A percentile compares a stretch with the other conserved stretches of the same genome.
These are phyloP conservation scores for Pyrocoelia pectoralis DNA, from an alignment of 2,888 invertebrate species.

Conservation along the genomic window DNA sequence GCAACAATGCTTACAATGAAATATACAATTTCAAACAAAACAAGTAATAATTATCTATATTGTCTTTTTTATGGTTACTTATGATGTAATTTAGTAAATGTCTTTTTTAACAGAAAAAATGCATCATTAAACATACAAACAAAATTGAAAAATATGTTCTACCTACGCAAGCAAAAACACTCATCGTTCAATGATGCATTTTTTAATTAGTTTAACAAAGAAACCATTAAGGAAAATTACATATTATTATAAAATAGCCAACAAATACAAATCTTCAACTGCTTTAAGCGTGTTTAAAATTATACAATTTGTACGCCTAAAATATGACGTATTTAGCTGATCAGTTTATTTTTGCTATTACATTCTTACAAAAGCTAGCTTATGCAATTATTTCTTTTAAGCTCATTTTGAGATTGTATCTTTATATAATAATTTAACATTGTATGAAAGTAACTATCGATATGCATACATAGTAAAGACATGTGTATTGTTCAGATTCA, in stretches of 20 bases:
- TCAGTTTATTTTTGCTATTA: constrained; percentile 39
- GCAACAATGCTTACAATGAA: not conserved
- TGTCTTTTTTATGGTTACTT: constrained; percentile 44
- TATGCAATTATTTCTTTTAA: constrained; percentile 44
- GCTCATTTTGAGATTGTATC: constrained; percentile 48
- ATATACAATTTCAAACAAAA: not conserved
- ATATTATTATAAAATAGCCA: not conserved
- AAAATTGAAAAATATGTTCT: not conserved
- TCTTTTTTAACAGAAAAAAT: constrained; percentile 25
- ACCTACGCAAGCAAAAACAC: not conserved
- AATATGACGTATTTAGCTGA: not conserved
- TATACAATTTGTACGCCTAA: constrained; percentile 29
- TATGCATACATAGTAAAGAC: constrained; percentile 32
- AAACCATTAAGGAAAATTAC: not conserved
- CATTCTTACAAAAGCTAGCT: constrained; percentile 53
- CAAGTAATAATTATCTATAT: constrained; percentile 40
- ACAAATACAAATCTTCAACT: not conserved
- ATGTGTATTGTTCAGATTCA: constrained; percentile 14
- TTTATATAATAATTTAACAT: constrained; percentile 34
- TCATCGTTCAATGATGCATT: constrained; percentile 22
- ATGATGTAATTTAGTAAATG: constrained; percentile 27
- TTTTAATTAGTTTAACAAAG: not conserved
- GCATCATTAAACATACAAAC: constrained; percentile 24
- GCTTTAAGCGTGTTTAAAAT: not conserved
- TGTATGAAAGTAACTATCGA: constrained; percentile 33